These are phyloP conservation scores for Spea bombifrons DNA, from an alignment of 2,113 vertebrate species.

Conservation along the genomic window DNA sequence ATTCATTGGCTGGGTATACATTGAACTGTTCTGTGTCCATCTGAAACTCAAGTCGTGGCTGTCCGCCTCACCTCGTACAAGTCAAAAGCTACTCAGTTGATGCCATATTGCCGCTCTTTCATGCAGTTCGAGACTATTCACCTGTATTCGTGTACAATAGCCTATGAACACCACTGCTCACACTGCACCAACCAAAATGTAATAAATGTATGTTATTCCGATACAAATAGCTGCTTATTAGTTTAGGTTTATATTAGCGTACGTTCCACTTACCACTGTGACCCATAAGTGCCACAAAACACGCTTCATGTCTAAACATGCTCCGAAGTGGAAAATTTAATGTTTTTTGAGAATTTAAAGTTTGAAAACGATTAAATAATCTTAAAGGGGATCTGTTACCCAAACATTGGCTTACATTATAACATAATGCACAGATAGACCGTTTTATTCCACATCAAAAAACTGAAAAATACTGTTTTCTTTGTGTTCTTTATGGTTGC, in stretches of 20 bases:
- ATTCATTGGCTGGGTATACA: neutral
- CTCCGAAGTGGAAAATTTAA: neutral
- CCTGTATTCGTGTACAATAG: neutral
- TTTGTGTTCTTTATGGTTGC: neutral
- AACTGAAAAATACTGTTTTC: neutral
- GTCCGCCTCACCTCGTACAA: neutral
- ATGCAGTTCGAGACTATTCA: neutral
- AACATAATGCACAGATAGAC: too few species aligned
- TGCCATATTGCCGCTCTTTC: neutral
- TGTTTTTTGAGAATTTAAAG: too few species aligned
- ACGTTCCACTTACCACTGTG: constrained; percentile 35
- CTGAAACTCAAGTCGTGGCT: neutral
- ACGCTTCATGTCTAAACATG: constrained; percentile 6
- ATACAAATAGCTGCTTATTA: constrained; percentile 20
- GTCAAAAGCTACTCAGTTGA: neutral
- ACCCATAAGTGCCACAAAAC: constrained; percentile 40
- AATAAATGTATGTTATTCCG: constrained; percentile 1
- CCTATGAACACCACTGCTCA: neutral
- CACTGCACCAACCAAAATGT: constrained; percentile 19
- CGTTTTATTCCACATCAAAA: too few species aligned
- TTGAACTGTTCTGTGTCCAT: neutral
- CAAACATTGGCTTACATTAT: too few species aligned
- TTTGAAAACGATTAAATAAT: too few species aligned
- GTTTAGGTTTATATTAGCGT: neutral
- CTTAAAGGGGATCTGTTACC: too few species aligned